These are phyloP conservation scores for Oncopeltus fasciatus DNA, from an alignment of 1,140 invertebrate species.

Conservation along the genomic window DNA sequence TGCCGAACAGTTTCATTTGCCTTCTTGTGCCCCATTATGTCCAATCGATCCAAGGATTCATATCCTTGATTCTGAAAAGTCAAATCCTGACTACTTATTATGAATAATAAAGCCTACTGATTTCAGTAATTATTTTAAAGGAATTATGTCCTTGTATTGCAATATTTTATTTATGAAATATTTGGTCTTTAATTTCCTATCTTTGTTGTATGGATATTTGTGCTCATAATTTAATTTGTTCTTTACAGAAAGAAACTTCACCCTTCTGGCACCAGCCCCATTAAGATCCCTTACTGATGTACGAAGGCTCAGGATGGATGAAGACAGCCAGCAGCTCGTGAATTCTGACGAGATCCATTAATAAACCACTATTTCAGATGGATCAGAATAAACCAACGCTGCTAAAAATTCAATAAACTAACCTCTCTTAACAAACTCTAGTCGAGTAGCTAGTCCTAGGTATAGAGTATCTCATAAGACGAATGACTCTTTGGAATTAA, in stretches of 20 bases:
- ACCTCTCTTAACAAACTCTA: background rate
- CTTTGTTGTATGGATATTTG: no score
- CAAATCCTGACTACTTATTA: no score
- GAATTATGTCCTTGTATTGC: no score
- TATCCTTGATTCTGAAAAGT: no score
- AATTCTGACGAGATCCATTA: conserved; percentile 29
- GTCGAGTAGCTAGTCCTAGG: background rate
- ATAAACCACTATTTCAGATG: background rate
- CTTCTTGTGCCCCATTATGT: no score
- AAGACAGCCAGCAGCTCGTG: conserved; percentile 37
- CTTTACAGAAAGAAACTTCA: conserved; percentile 27
- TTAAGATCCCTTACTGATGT: conserved; percentile 36
- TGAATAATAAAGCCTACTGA: no score
- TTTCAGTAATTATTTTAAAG: no score
- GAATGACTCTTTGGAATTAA: background rate
- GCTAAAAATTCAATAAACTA: background rate
- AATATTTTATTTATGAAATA: no score
- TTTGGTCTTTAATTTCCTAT: no score
- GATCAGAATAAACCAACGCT: background rate
- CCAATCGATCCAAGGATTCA: no score
- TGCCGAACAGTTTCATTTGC: no score
- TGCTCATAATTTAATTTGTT: background rate
- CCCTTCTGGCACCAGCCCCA: conserved; percentile 34
- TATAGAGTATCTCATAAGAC: background rate
- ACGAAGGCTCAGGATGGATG: conserved; percentile 33